A percentile compares a stretch with the other conserved stretches of the same genome.
Evolutionary conservation across 2,113 vertebrate species (phyloP).

Genomic region (Actenoides lindsayi): DNA sequence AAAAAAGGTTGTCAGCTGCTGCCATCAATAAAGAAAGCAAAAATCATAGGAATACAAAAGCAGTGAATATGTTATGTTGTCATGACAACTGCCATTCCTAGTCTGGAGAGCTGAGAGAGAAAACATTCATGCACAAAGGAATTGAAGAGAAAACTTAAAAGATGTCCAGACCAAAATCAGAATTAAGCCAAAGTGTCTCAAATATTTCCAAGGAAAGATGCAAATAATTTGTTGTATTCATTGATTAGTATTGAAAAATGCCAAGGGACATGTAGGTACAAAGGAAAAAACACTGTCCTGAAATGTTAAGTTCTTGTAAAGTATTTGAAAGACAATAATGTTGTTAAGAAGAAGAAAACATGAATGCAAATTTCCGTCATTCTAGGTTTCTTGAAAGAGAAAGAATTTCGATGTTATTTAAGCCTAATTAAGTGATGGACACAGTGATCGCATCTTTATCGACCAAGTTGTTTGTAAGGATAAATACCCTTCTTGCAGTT

Average conservation of each 20-base stretch:
- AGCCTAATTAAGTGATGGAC: neutral
- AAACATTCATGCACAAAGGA: neutral
- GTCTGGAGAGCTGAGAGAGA: neutral
- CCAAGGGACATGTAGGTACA: neutral
- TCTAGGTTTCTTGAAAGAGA: neutral
- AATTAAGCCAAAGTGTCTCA: neutral
- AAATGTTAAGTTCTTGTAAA: neutral
- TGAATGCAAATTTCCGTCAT: neutral
- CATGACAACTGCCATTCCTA: constrained; percentile 59
- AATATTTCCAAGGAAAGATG: neutral
- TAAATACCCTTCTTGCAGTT: neutral
- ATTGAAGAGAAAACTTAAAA: neutral
- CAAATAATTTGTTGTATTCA: neutral
- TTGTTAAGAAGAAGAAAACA: neutral
- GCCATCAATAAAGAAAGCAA: neutral
- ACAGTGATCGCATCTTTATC: neutral
- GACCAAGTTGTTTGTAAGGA: neutral
- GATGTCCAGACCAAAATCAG: neutral
- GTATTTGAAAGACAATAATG: neutral
- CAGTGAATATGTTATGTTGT: constrained; percentile 37
- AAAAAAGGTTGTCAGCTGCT: neutral
- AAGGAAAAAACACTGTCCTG: neutral
- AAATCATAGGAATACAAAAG: neutral
- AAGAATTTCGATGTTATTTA: neutral
- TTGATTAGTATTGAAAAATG: neutral